A percentile compares a stretch with the other conserved stretches of the same genome.
Conservation (phyloP, 2,888 invertebrate species). For the Orthosia gracilis region DNA sequence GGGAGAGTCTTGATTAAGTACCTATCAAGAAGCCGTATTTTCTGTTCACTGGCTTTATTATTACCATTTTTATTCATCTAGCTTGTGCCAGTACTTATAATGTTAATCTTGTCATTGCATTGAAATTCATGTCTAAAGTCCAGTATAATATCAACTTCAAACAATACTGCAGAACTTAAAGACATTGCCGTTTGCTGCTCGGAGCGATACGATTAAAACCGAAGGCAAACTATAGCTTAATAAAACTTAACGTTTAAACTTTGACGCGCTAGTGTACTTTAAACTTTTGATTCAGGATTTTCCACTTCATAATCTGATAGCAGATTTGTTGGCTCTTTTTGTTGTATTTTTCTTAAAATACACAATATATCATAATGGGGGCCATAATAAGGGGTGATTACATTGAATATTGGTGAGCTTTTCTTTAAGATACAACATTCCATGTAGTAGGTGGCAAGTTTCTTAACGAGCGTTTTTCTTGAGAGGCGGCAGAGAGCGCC, state of each 20-base stretch:
- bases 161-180: slow-evolving; percentile 33
- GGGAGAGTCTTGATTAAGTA: background rate
- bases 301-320: background rate
- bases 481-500: too few species aligned
- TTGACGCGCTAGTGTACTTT: slow-evolving; percentile 8
- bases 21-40: too few species aligned
- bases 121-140: slow-evolving; percentile 35
- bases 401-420: too few species aligned
- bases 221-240: slow-evolving; percentile 33
- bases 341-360: background rate
- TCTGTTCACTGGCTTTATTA: too few species aligned
- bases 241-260: slow-evolving; percentile 34
- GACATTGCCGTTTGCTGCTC: slow-evolving; percentile 31
- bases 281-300: slow-evolving; percentile 23
- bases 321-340: background rate
- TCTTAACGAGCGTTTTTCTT: background rate
- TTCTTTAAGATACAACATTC: too few species aligned
- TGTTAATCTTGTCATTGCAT: slow-evolving; percentile 4
- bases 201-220: slow-evolving; percentile 46
- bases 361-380: too few species aligned
- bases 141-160: slow-evolving; percentile 37
- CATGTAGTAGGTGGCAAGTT: too few species aligned
- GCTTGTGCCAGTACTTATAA: background rate
- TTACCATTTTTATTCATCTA: background rate
- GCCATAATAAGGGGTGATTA: too few species aligned